phyloP scores from a whole-genome alignment of 2,888 invertebrate genomes.

The Pyrrhia umbra region DNA sequence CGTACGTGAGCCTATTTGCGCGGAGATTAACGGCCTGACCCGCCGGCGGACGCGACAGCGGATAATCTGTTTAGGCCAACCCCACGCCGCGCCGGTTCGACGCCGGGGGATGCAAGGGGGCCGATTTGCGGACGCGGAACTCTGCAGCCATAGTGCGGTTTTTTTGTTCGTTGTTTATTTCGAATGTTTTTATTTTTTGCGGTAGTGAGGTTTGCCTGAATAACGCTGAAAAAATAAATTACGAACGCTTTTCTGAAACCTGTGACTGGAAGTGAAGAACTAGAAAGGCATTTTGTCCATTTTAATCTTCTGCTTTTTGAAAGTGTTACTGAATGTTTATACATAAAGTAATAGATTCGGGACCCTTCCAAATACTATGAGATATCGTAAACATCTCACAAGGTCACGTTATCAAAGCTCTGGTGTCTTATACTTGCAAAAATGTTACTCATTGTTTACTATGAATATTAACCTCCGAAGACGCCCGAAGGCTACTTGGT shows the following conservation, averaged over 20 bases:
- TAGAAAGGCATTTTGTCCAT: background rate
- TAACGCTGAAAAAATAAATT: slow-evolving; percentile 6
- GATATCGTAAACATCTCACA: background rate
- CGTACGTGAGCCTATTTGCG: slow-evolving; percentile 83
- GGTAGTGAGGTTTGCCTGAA: slow-evolving; percentile 11
- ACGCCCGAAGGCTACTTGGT: slow-evolving; percentile 60
- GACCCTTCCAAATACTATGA: background rate
- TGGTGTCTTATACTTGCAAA: slow-evolving; percentile 18
- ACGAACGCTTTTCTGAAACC: background rate
- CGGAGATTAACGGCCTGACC: slow-evolving; percentile 80
- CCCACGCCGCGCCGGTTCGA: slow-evolving; percentile 43
- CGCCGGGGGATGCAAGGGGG: slow-evolving; percentile 57
- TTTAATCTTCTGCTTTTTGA: background rate
- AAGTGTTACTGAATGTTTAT: background rate
- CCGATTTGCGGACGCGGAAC: slow-evolving; percentile 51
- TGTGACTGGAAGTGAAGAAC: background rate
- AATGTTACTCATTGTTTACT: slow-evolving; percentile 64
- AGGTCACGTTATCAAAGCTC: slow-evolving; percentile 8
- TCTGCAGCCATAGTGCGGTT: slow-evolving; percentile 20
- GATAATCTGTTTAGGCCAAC: slow-evolving; percentile 76
- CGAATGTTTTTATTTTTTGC: slow-evolving; percentile 23
- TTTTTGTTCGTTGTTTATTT: slow-evolving; percentile 13
- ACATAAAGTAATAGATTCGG: background rate
- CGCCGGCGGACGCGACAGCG: slow-evolving; percentile 67
- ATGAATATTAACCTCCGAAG: slow-evolving; percentile 59